Conservation (phyloP, 30 jellyfish, hydroid and myxozoan species). For the Aurelia aurita region DNA sequence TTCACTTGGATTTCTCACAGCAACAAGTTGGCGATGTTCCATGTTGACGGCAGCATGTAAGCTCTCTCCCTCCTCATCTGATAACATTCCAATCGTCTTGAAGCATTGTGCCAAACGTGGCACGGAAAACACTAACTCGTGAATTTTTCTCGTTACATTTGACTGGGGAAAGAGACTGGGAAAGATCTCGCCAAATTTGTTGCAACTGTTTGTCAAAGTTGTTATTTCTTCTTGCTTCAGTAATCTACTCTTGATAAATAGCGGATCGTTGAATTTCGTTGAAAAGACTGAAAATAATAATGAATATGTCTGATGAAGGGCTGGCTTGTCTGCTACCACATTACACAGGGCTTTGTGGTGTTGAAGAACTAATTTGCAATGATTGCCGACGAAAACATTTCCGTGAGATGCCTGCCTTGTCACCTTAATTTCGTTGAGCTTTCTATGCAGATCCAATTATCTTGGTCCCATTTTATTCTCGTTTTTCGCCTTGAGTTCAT, state of each 20-base stretch:
- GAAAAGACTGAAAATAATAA: not conserved
- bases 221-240: conserved; percentile 39
- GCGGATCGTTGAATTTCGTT: not conserved
- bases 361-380: conserved; percentile 52
- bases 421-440: conserved; percentile 25
- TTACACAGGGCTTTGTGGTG: conserved; percentile 15
- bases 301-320: not conserved
- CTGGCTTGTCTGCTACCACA: conserved; percentile 43
- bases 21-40: conserved; percentile 41
- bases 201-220: not conserved
- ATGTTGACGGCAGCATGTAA: conserved; percentile 39
- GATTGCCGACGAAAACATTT: conserved; percentile 68
- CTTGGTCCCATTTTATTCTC: conserved; percentile 2
- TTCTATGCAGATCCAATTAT: not conserved
- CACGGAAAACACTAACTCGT: conserved; percentile 23
- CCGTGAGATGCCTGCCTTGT: conserved; percentile 68
- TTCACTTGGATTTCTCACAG: conserved; percentile 14
- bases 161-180: conserved; percentile 24
- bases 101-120: conserved; percentile 45
- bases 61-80: conserved; percentile 60
- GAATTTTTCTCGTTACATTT: conserved; percentile 39
- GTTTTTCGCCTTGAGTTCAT: not conserved
- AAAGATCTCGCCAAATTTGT: conserved; percentile 28
- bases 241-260: conserved; percentile 34
- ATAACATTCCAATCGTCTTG: conserved; percentile 34